Conservation (phyloP, 2,113 vertebrate genomes). For the Nibea albiflora region DNA sequence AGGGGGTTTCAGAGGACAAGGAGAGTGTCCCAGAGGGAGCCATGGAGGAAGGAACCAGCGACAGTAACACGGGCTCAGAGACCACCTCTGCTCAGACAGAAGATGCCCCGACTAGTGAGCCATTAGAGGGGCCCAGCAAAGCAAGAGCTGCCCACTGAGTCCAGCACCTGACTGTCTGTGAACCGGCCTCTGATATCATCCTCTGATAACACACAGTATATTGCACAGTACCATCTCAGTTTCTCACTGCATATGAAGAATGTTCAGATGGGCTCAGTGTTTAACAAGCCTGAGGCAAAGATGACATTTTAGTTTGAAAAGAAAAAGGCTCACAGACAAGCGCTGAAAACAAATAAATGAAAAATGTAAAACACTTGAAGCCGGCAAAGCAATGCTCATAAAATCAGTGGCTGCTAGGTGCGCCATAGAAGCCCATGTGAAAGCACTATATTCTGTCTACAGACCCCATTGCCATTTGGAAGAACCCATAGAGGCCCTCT, state of each 20-base stretch:
- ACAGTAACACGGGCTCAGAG: slow-evolving; percentile 83
- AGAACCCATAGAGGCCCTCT: slow-evolving; percentile 41
- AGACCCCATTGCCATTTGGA: slow-evolving; percentile 27
- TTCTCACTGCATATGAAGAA: slow-evolving; percentile 44
- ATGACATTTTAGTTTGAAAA: slow-evolving; percentile 9
- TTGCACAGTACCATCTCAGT: slow-evolving; percentile 71
- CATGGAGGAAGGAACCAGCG: slow-evolving; percentile 82
- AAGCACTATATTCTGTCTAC: slow-evolving; percentile 48
- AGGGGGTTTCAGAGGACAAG: slow-evolving; percentile 75
- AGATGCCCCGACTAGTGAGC: slow-evolving; percentile 69
- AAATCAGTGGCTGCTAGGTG: slow-evolving; percentile 38
- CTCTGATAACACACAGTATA: slow-evolving; percentile 33
- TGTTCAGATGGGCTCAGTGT: slow-evolving; percentile 27
- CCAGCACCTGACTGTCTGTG: slow-evolving; percentile 11
- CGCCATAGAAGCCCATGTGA: slow-evolving; percentile 38
- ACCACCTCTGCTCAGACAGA: slow-evolving; percentile 81
- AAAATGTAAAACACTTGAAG: slow-evolving; percentile 57
- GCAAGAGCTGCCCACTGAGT: slow-evolving; percentile 69
- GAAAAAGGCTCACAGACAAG: slow-evolving; percentile 16
- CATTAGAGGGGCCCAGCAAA: slow-evolving; percentile 65
- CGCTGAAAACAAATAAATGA: slow-evolving; percentile 1
- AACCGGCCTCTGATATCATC: slow-evolving; percentile 1
- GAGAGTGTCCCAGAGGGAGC: slow-evolving; percentile 78
- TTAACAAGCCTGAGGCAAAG: slow-evolving; percentile 26
- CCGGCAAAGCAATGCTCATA: slow-evolving; percentile 42